phyloP scores from a whole-genome alignment of 2,797 vertebrate genomes.

The Tragelaphus oryx region DNA sequence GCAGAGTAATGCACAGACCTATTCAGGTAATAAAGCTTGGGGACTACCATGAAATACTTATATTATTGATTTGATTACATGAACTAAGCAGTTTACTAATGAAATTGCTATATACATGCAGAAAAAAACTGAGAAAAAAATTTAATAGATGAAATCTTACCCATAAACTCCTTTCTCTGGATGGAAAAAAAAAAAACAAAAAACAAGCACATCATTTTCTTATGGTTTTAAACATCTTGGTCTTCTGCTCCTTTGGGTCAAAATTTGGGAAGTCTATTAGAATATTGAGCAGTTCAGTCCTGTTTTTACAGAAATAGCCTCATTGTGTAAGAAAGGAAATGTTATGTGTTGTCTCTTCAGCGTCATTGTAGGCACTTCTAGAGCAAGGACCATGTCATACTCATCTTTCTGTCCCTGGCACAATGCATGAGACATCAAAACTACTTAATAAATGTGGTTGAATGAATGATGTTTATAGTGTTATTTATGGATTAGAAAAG shows the following conservation, averaged over 20 bases:
- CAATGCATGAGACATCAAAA: conserved; percentile 60
- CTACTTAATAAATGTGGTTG: conserved; percentile 50
- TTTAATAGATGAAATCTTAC: conserved; percentile 17
- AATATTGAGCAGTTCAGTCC: conserved; percentile 15
- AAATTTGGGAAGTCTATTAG: conserved; percentile 9
- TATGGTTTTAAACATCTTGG: conserved; percentile 30
- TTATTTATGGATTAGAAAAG: conserved; percentile 69
- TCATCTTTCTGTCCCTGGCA: conserved; percentile 40
- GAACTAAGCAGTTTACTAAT: conserved; percentile 33
- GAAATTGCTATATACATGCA: conserved; percentile 27
- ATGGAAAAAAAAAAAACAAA: background rate
- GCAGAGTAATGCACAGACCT: conserved; percentile 17
- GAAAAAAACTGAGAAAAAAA: background rate
- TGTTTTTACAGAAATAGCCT: conserved; percentile 42
- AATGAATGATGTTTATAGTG: conserved; percentile 57
- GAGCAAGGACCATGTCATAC: conserved; percentile 8
- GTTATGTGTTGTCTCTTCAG: conserved; percentile 34
- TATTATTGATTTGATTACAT: background rate
- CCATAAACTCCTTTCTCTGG: conserved; percentile 32
- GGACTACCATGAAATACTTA: conserved; percentile 46
- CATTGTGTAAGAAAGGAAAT: conserved; percentile 4
- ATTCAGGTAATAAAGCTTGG: conserved; percentile 11
- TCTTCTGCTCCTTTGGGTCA: conserved; percentile 14
- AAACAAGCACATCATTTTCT: conserved; percentile 27
- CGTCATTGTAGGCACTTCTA: conserved; percentile 37